Base-by-base conservation (phyloP, 2,797 vertebrate species). In the Poeciliopsis gracilis region DNA sequence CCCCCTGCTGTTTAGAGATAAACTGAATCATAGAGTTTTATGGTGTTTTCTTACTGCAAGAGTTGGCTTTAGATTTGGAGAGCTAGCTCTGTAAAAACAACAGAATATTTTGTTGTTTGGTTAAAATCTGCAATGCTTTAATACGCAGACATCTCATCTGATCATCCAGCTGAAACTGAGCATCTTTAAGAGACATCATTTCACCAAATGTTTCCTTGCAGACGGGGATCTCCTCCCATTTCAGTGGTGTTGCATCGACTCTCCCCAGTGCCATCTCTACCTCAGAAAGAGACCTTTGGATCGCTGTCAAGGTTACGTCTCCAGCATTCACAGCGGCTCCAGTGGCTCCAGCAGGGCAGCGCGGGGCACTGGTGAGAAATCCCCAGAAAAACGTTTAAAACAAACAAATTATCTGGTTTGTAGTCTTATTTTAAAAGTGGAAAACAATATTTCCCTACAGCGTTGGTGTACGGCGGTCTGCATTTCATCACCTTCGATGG, bases 401-500 rank as follows among this genome's bases (percentile, higher is more conserved):
- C 23, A 15, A n/a, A 5, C 38, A 69, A 43, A 43, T 12, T 6
- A 13, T 41, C 11, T 41, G 20, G 9, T 13, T 23, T 25, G 13
- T 7, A 28, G 2, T 67, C 3, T 5, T 41, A 25, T 10, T 25
- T 69, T n/a, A 43, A 46, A 70, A 70, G 13, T 28, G n/a, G 3
- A 43, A 53, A 25, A 1, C 16, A 16, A 30, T 16, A n/a, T 79
- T 28, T 20, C 13, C 13, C 23, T 25, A 28, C 91, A 97, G 96
- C 94, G 0, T 93, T 96, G 91, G 94, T 95, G 43, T 97, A 93
- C 12, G 96, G 96, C 43, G 94, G 94, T 80, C 93, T 97, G 70
- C 96, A 97, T 82, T 95, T 96, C 90, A 91, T 94, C 84, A 97
- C 95, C 74, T 96, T 97, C 11, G 95, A 96, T 46, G 96, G 96